Conservation (phyloP, 2,888 invertebrate species). For the Hesperia comma region DNA sequence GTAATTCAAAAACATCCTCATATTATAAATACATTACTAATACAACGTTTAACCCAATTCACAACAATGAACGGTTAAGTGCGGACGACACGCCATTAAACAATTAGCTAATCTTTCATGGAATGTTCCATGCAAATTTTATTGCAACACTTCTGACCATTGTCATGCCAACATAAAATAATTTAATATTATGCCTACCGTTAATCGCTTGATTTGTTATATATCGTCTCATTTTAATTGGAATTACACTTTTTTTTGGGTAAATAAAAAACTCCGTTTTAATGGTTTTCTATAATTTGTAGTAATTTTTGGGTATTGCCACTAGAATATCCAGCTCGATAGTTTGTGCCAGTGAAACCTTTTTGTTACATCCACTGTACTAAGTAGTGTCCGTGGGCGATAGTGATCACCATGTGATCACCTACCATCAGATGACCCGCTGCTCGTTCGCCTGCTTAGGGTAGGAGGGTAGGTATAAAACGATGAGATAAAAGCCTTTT, state of each 20-base stretch:
- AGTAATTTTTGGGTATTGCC: neutral
- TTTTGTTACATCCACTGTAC: neutral
- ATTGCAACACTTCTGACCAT: slow-evolving; percentile 35
- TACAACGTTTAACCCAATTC: slow-evolving; percentile 41
- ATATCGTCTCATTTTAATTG: neutral
- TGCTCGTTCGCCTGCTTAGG: too few relatives aligned
- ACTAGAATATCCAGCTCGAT: neutral
- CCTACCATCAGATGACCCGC: too few relatives aligned
- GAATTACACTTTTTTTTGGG: too few relatives aligned
- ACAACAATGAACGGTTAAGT: slow-evolving; percentile 48
- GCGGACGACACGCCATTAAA: slow-evolving; percentile 61
- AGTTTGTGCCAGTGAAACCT: neutral
- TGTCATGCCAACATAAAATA: slow-evolving; percentile 27
- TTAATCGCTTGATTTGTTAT: slow-evolving; percentile 1
- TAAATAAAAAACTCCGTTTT: neutral
- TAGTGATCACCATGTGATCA: too few relatives aligned
- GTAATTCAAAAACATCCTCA: slow-evolving; percentile 29
- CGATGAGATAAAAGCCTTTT: too few relatives aligned
- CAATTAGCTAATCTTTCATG: slow-evolving; percentile 59
- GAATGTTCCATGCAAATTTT: slow-evolving; percentile 52
- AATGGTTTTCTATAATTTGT: neutral
- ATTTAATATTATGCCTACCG: slow-evolving; percentile 23
- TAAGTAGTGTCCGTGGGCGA: too few relatives aligned
- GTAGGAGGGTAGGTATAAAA: too few relatives aligned
- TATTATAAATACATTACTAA: slow-evolving; percentile 40